Evolutionary conservation across 2,797 vertebrate species (phyloP).

Genomic region (Potorous gilbertii): DNA sequence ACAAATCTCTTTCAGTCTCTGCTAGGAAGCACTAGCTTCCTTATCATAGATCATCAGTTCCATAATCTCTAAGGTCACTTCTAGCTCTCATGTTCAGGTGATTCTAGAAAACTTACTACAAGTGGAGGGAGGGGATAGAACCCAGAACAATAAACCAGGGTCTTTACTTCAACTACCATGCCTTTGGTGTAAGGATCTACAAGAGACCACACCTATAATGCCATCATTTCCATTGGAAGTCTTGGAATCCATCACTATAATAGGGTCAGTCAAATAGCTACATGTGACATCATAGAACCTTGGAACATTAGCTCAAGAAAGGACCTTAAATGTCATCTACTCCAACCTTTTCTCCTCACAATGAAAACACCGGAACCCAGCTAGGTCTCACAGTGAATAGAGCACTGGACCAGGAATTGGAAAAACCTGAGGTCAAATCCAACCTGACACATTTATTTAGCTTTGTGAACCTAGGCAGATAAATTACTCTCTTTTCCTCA

Average conservation of each 20-base stretch:
- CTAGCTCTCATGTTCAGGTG: neutral
- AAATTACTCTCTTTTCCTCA: neutral
- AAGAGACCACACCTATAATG: neutral
- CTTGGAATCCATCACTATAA: neutral
- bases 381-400: neutral
- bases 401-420: neutral
- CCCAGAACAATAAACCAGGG: neutral
- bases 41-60: neutral
- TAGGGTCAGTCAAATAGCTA: neutral
- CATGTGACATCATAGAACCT: neutral
- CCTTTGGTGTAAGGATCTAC: neutral
- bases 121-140: neutral
- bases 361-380: neutral
- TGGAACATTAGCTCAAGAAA: neutral
- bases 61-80: neutral
- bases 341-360: neutral
- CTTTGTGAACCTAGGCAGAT: neutral
- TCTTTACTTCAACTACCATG: neutral
- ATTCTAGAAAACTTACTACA: neutral
- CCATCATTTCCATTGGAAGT: neutral
- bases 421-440: neutral
- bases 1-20: neutral
- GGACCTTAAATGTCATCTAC: neutral
- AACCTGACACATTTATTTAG: neutral
- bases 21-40: neutral